These are phyloP conservation scores for Eucera pruinosa DNA, from an alignment of 2,888 invertebrate genomes.

Conservation along the genomic window DNA sequence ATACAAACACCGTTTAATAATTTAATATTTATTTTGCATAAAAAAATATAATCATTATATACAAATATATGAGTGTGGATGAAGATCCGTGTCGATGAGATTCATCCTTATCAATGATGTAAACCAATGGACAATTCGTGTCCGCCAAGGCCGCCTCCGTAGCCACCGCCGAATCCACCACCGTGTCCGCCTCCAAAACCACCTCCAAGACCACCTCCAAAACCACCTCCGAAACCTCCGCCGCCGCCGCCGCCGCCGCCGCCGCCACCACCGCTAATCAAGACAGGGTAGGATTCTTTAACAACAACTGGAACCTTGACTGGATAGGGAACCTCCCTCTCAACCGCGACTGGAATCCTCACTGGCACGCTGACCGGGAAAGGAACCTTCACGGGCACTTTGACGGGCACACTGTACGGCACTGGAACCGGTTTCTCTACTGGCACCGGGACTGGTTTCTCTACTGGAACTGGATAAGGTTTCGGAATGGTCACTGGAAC, in stretches of 20 bases:
- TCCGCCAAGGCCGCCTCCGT: slow-evolving; percentile 44
- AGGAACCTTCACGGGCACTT: slow-evolving; percentile 77
- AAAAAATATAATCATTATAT: slow-evolving; percentile 68
- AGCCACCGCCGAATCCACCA: slow-evolving; percentile 50
- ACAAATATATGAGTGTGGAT: slow-evolving; percentile 54
- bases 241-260: slow-evolving; percentile 61
- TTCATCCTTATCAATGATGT: slow-evolving; percentile 60
- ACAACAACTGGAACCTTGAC: slow-evolving; percentile 70
- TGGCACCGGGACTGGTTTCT: slow-evolving; percentile 73
- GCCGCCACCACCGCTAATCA: slow-evolving; percentile 66
- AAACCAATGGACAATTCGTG: slow-evolving; percentile 47
- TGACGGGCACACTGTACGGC: slow-evolving; percentile 76
- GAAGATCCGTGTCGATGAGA: slow-evolving; percentile 22
- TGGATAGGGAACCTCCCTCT: slow-evolving; percentile 71
- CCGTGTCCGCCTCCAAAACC: slow-evolving; percentile 45
- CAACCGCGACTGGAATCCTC: slow-evolving; percentile 74
- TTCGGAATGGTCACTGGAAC: slow-evolving; percentile 74
- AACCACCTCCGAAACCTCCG: slow-evolving; percentile 50
- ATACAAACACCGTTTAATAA: slow-evolving; percentile 56
- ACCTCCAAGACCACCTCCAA: slow-evolving; percentile 53
- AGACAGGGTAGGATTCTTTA: slow-evolving; percentile 78
- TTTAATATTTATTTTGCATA: slow-evolving; percentile 68
- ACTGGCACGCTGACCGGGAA: slow-evolving; percentile 75
- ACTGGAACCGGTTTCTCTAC: slow-evolving; percentile 80
- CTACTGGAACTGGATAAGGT: slow-evolving; percentile 77